These are phyloP conservation scores for Kryptolebias marmoratus DNA, from an alignment of 2,113 vertebrate species.

Conservation along the genomic window DNA sequence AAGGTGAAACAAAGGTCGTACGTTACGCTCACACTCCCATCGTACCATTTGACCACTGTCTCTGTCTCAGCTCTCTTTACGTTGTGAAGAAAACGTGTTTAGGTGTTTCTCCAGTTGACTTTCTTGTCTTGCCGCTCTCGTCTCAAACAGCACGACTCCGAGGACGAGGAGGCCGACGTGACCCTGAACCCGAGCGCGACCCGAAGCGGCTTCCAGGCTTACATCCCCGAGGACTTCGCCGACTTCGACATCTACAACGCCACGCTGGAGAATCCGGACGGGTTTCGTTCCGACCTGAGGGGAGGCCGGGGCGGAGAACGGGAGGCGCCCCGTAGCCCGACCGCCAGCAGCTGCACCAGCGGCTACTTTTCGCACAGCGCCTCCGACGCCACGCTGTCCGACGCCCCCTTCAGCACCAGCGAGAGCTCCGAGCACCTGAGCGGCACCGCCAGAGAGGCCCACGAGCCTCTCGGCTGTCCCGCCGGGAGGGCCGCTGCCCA, in stretches of 20 bases:
- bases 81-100: background rate
- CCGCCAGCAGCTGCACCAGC: conserved; percentile 95
- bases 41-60: conserved; percentile 37
- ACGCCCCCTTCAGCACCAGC: conserved; percentile 88
- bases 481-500: conserved; percentile 55
- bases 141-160: conserved; percentile 86
- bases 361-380: conserved; percentile 98
- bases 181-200: conserved; percentile 69
- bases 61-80: conserved; percentile 22
- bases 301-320: conserved; percentile 81
- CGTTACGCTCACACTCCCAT: conserved; percentile 22
- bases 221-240: conserved; percentile 94
- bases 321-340: conserved; percentile 91
- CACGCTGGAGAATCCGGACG: conserved; percentile 87
- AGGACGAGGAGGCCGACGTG: conserved; percentile 86
- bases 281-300: conserved; percentile 76
- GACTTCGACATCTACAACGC: conserved; percentile 98
- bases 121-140: conserved; percentile 49
- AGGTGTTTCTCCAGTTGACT: too few species aligned
- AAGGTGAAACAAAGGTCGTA: conserved; percentile 3
- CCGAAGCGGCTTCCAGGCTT: conserved; percentile 80
- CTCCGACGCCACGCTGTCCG: conserved; percentile 93
- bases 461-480: conserved; percentile 49
- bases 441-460: conserved; percentile 77
- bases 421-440: conserved; percentile 93